These are phyloP conservation scores for Argyrosomus regius DNA, from an alignment of 2,797 vertebrate genomes.

Conservation along the genomic window DNA sequence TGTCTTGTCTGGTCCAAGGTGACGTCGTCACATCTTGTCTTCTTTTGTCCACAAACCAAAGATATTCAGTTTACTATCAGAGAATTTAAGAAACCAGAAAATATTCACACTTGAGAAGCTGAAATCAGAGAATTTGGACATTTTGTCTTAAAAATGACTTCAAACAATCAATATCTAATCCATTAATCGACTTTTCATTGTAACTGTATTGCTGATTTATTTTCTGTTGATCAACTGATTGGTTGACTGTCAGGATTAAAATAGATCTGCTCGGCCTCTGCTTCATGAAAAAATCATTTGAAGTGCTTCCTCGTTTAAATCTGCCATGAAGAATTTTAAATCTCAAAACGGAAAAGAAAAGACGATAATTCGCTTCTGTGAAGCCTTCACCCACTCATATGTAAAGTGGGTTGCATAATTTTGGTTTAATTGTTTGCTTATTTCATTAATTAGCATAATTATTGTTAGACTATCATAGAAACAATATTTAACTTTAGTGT, in stretches of 20 bases:
- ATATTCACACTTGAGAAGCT: too few relatives aligned
- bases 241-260: background rate
- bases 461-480: background rate
- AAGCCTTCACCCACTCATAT: conserved; percentile 25
- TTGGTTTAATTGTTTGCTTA: background rate
- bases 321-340: conserved; percentile 47
- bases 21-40: too few relatives aligned
- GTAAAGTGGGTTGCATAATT: conserved; percentile 24
- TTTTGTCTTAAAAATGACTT: too few relatives aligned
- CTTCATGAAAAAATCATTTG: conserved; percentile 4
- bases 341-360: conserved; percentile 30
- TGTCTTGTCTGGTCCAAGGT: too few relatives aligned
- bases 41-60: too few relatives aligned
- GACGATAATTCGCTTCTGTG: background rate
- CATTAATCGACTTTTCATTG: too few relatives aligned
- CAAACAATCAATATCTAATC: too few relatives aligned
- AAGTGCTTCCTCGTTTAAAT: conserved; percentile 32
- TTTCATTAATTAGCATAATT: background rate
- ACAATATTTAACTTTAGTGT: background rate
- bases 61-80: too few relatives aligned
- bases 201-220: background rate
- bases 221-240: background rate
- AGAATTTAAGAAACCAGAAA: too few relatives aligned
- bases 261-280: background rate
- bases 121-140: too few relatives aligned